Evolutionary conservation across 2,797 vertebrate genomes (phyloP), one percentile per base, ranked within the genome.

Genomic region (Microctenopoma steveboyesi): DNA sequence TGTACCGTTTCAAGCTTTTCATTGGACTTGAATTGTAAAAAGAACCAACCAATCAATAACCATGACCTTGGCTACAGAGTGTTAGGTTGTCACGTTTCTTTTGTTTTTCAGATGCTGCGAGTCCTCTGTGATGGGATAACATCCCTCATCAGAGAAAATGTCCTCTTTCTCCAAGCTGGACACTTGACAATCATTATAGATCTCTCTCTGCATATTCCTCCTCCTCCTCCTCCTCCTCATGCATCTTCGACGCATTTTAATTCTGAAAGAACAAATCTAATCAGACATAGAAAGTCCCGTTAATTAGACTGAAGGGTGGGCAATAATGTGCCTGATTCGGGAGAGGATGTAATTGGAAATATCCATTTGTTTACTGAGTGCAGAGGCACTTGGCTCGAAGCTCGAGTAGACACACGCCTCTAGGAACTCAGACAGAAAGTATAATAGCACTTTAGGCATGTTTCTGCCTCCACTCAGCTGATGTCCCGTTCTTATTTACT

Each of bases 281-380:
- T 76, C 74, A 84, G 61, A 74, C 57, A 54, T 42, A 79, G 42
- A 59, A 54, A 50, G 72, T 37, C 40, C 64, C 64, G 80, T 69
- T 74, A 76, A 86, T 80, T 66, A 78, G 58, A 64, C 61, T 70
- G 51, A 65, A 68, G 71, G 68, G 45, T 25, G 52, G 48, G 60
- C 54, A 64, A 13, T 55, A 35, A 74, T 46, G 71, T 2, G 35
- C 66, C 64, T 62, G 52, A 42, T 67, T 63, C 57, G 37, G 53
- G 73, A 76, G 72, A 82, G 63, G 64, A 79, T 51, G 35, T 74
- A 59, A 86, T 79, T 83, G 82, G 76, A 79, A 84, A 77, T 73
- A 63, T 77, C 62, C 47, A 75, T 73, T 84, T 77, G 46, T 76
- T 84, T n/a, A n/a, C 15, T 45, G 5, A 65, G 60, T 64, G 65